Evolutionary conservation across 2,797 vertebrate genomes (phyloP).

Genomic region (Carapus acus): DNA sequence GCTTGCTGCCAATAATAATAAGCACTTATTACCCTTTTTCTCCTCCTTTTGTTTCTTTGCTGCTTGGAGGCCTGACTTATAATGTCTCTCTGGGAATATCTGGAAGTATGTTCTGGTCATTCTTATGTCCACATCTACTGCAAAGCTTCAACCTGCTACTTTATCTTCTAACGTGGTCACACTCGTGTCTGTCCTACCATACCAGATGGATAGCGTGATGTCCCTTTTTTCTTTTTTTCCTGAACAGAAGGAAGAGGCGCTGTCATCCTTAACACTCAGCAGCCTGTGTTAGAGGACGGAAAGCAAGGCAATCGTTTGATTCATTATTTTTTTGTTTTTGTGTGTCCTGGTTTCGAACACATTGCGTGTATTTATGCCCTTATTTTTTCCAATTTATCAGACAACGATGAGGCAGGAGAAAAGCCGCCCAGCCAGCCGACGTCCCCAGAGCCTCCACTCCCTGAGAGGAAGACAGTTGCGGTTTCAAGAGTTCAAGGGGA

Average conservation of each 20-base stretch:
- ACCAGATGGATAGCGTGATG: slow-evolving; percentile 4
- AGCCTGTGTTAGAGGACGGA: slow-evolving; percentile 19
- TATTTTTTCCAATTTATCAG: slow-evolving; percentile 25
- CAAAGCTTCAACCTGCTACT: slow-evolving; percentile 7
- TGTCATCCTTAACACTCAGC: slow-evolving; percentile 38
- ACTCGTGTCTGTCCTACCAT: neutral
- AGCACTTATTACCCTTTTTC: slow-evolving; percentile 20
- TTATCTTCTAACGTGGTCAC: slow-evolving; percentile 4
- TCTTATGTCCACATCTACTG: neutral
- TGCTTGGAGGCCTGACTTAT: slow-evolving; percentile 91
- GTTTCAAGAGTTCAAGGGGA: slow-evolving; percentile 1
- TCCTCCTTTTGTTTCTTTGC: slow-evolving; percentile 72
- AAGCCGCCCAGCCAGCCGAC: neutral
- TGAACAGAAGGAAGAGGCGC: slow-evolving; percentile 54
- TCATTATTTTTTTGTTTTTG: neutral
- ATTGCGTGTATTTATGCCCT: too few relatives aligned
- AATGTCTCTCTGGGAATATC: slow-evolving; percentile 87
- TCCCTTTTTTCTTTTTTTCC: slow-evolving; percentile 21
- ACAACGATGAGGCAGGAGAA: slow-evolving; percentile 5
- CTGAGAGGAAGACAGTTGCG: slow-evolving; percentile 7
- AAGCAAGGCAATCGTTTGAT: slow-evolving; percentile 39
- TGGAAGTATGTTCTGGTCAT: slow-evolving; percentile 82
- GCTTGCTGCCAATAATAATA: slow-evolving; percentile 16
- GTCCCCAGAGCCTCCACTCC: slow-evolving; percentile 6
- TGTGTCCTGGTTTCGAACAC: neutral